phyloP scores from a whole-genome alignment of 2,113 vertebrate genomes.

The Etheostoma spectabile region DNA sequence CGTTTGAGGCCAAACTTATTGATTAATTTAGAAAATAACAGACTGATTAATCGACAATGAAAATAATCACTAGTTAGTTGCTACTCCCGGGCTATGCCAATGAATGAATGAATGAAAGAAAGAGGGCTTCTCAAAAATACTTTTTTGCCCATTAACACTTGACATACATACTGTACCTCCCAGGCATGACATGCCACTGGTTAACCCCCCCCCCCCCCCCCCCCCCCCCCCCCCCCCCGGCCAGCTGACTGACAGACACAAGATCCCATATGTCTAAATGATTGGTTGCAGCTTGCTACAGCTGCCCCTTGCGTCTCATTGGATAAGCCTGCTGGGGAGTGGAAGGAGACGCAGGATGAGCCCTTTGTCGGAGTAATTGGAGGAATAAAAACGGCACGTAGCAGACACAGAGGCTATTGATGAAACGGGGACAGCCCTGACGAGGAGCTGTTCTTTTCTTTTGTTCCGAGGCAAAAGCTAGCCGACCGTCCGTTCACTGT shows the following conservation, averaged over 20 bases:
- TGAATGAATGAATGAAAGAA: background rate
- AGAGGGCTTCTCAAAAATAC: background rate
- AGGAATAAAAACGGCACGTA: conserved; percentile 40
- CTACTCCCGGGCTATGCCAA: background rate
- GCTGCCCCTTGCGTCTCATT: conserved; percentile 22
- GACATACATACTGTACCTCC: background rate
- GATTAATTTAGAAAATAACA: too few species aligned
- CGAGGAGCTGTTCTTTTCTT: conserved; percentile 44
- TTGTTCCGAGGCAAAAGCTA: conserved; percentile 40
- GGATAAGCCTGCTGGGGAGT: conserved; percentile 12
- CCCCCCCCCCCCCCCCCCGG: background rate
- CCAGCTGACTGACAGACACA: conserved; percentile 27
- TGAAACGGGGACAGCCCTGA: conserved; percentile 56
- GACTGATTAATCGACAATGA: too few species aligned
- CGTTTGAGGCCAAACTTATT: too few species aligned
- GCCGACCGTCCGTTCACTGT: conserved; percentile 19
- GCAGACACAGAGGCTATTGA: conserved; percentile 64
- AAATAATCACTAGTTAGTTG: too few species aligned
- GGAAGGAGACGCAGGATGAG: conserved; percentile 37
- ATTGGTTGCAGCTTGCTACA: conserved; percentile 23
- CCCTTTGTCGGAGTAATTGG: conserved; percentile 63
- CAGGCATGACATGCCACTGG: conserved; percentile 2
- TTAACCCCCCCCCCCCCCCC: conserved; percentile 8
- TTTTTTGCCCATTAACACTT: background rate
- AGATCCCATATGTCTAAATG: conserved; percentile 36